Evolutionary conservation across 2,888 invertebrate species (phyloP).

Genomic region (Harmothoe impar): DNA sequence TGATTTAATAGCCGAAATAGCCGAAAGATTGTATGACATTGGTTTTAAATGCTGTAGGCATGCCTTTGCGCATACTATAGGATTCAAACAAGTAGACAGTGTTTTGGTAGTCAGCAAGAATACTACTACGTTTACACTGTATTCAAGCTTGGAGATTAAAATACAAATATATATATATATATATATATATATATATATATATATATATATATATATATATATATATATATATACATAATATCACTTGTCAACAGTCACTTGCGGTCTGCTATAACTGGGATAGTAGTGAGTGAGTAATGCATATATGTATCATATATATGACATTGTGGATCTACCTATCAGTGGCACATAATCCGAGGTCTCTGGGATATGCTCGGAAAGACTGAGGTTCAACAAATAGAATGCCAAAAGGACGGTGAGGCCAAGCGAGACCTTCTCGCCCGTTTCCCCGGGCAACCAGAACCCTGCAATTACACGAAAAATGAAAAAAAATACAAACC

Average conservation of each 20-base stretch:
- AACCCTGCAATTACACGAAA: conserved; percentile 78
- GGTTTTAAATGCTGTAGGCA: too few relatives aligned
- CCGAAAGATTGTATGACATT: too few relatives aligned
- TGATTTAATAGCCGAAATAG: too few relatives aligned
- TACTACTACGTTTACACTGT: not conserved
- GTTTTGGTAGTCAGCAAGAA: not conserved
- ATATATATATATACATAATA: too few relatives aligned
- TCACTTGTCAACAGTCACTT: not conserved
- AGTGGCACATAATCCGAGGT: conserved; percentile 86
- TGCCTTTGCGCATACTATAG: too few relatives aligned
- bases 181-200: too few relatives aligned
- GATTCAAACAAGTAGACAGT: not conserved
- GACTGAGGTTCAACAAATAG: conserved; percentile 86
- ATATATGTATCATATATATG: not conserved
- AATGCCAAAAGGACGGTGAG: conserved; percentile 86
- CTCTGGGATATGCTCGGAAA: conserved; percentile 86
- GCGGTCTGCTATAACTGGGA: not conserved
- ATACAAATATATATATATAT: too few relatives aligned
- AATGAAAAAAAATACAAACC: conserved; percentile 29
- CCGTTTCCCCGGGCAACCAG: conserved; percentile 85
- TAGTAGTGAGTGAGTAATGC: conserved; percentile 27
- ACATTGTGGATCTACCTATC: conserved; percentile 83
- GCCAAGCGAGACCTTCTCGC: conserved; percentile 86
- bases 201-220: too few relatives aligned
- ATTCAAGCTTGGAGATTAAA: not conserved